Percentiles rank a stretch among this genome's conserved stretches.
Conservation (phyloP, 2,113 vertebrate species). For the Dendropsophus ebraccatus region DNA sequence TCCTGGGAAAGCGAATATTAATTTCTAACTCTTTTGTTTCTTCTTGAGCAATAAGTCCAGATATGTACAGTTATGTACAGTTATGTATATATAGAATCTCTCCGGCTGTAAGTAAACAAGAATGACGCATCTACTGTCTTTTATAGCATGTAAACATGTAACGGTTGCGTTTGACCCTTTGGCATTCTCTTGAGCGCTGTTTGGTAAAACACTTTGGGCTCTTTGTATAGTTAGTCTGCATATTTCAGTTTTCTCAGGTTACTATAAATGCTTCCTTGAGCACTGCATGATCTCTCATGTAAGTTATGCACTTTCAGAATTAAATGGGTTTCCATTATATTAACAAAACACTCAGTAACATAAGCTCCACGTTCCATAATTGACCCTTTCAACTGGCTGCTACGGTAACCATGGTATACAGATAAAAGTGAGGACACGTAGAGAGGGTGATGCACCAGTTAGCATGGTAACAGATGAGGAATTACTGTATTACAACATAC, state of each 20-base stretch:
- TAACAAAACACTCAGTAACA: not conserved
- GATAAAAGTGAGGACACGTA: not conserved
- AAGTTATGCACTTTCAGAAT: not conserved
- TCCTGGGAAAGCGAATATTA: too few relatives aligned
- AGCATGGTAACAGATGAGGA: slow-evolving; percentile 19
- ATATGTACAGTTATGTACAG: too few relatives aligned
- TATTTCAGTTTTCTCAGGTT: not conserved
- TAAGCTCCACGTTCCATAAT: not conserved
- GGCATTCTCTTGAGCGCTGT: not conserved
- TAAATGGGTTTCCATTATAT: not conserved
- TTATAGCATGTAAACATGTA: not conserved
- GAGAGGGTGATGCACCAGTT: not conserved
- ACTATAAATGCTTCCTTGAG: not conserved
- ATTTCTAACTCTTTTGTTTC: too few relatives aligned
- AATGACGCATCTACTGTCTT: not conserved
- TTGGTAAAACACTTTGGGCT: not conserved
- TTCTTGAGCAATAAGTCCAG: too few relatives aligned
- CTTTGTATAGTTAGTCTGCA: not conserved
- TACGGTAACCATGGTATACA: slow-evolving; percentile 15
- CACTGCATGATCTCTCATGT: not conserved
- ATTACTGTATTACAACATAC: not conserved
- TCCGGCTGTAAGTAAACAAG: not conserved
- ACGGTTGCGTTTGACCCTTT: not conserved
- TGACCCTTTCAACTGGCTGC: slow-evolving; percentile 16
- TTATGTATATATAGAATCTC: too few relatives aligned